Evolutionary conservation across 2,888 invertebrate species (phyloP).

Genomic region (Drosophila bunnanda): DNA sequence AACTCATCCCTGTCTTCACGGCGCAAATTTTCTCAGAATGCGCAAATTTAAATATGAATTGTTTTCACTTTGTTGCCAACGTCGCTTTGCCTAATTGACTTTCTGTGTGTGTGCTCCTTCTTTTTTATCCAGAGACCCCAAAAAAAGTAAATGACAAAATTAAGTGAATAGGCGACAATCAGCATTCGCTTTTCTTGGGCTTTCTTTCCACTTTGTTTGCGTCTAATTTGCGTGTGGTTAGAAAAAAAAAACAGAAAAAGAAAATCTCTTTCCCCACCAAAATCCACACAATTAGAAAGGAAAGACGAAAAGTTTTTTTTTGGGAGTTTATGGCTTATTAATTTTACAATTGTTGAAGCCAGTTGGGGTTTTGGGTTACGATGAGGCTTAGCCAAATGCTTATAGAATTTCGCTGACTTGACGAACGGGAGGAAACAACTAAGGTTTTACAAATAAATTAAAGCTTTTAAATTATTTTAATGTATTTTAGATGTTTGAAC

Average conservation of each 20-base stretch:
- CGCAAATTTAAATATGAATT: constrained; percentile 78
- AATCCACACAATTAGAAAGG: constrained; percentile 44
- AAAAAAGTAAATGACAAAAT: constrained; percentile 36
- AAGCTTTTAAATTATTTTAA: background rate
- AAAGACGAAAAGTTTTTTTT: constrained; percentile 49
- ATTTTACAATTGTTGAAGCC: constrained; percentile 47
- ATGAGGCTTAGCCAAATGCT: background rate
- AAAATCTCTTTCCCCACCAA: constrained; percentile 37
- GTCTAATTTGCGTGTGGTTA: constrained; percentile 74
- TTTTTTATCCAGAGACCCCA: constrained; percentile 5
- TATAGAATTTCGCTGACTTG: constrained; percentile 22
- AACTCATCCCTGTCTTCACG: constrained; percentile 32
- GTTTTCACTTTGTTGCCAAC: constrained; percentile 73
- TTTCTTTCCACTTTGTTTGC: constrained; percentile 72
- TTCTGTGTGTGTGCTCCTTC: constrained; percentile 38
- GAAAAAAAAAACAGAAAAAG: constrained; percentile 54
- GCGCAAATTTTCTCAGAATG: constrained; percentile 65
- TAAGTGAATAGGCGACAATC: constrained; percentile 74
- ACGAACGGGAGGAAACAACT: background rate
- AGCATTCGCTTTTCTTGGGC: constrained; percentile 51
- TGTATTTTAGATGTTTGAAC: background rate
- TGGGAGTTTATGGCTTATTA: constrained; percentile 68
- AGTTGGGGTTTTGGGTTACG: constrained; percentile 4
- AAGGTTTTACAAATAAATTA: background rate
- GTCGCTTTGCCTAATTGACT: constrained; percentile 77